Conservation (phyloP, 2,888 invertebrate species). For the Gastrophysa polygoni region DNA sequence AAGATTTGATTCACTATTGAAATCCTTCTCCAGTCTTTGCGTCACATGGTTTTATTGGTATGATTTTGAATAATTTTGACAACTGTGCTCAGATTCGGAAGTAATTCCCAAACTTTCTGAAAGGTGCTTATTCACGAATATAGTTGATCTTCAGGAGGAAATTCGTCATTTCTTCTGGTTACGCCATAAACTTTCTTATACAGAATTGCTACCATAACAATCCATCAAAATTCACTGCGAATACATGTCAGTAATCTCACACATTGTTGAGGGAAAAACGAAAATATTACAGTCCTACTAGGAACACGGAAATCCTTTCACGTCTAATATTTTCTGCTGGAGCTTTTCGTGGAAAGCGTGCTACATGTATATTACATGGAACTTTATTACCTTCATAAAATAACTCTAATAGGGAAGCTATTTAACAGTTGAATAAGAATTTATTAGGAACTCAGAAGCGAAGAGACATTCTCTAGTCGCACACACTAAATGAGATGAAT, state of each 20-base stretch:
- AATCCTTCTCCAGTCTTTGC: too few relatives aligned
- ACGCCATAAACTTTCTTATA: background rate
- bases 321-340: constrained; percentile 21
- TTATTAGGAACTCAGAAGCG: background rate
- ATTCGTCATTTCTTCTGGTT: background rate
- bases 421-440: constrained; percentile 22
- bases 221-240: background rate
- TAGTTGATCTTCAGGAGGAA: background rate
- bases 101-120: too few relatives aligned
- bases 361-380: constrained; percentile 19
- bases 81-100: too few relatives aligned
- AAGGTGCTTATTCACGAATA: too few relatives aligned
- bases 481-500: background rate
- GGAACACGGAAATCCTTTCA: constrained; percentile 23
- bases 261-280: background rate
- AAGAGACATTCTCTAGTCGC: constrained; percentile 1
- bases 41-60: too few relatives aligned
- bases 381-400: constrained; percentile 22
- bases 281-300: background rate
- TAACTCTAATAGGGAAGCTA: constrained; percentile 24
- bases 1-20: too few relatives aligned
- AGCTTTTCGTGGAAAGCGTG: constrained; percentile 17
- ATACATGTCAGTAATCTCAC: background rate
- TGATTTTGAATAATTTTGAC: too few relatives aligned
- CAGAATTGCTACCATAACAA: background rate